These are phyloP conservation scores for Australoheros facetus DNA, from an alignment of 2,797 vertebrate genomes.

Conservation along the genomic window DNA sequence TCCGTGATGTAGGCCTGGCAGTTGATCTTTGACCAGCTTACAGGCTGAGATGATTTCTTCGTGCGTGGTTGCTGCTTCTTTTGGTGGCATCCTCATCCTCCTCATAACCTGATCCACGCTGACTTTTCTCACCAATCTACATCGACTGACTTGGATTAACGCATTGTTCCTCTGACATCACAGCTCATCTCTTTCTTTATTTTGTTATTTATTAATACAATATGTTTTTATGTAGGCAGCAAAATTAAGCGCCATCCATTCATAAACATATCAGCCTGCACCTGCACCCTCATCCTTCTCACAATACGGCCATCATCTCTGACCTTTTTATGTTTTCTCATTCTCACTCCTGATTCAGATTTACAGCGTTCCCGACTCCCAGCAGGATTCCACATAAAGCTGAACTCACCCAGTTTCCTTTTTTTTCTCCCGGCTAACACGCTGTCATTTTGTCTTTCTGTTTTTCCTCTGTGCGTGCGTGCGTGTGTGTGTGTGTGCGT, in stretches of 20 bases:
- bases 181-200: neutral
- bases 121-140: neutral
- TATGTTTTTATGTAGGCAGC: neutral
- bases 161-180: rapidly evolving
- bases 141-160: neutral
- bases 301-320: neutral
- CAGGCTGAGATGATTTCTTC: neutral
- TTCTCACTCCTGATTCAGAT: constrained; percentile 17
- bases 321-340: neutral
- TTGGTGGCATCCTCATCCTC: neutral
- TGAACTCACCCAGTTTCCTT: neutral
- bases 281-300: neutral
- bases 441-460: constrained; percentile 32
- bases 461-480: constrained; percentile 20
- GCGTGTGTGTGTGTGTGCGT: constrained; percentile 16
- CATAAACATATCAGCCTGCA: neutral
- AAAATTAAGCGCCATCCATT: neutral
- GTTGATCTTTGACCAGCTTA: neutral
- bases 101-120: neutral
- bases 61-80: neutral
- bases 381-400: constrained; percentile 3
- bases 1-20: neutral
- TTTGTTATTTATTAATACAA: neutral
- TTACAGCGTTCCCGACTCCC: constrained; percentile 26
- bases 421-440: constrained; percentile 22